A percentile compares a stretch with the other conserved stretches of the same genome.
Conservation (phyloP, 2,888 invertebrate species). For the Thumatha senex region DNA sequence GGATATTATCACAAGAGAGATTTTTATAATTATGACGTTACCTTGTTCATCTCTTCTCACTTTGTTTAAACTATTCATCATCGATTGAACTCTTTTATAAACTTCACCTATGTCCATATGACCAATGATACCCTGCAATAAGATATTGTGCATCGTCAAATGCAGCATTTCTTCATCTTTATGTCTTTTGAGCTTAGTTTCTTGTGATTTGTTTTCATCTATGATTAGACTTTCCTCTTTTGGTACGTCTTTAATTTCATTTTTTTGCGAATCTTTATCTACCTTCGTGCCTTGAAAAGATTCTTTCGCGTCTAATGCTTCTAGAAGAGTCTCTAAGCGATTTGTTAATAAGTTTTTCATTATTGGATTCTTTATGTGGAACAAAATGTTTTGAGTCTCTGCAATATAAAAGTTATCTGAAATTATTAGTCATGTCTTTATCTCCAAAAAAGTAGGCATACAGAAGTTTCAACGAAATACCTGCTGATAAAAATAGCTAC, state of each 20-base stretch:
- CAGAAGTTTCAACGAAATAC: too few species aligned
- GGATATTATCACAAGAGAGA: too few species aligned
- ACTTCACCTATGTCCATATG: slow-evolving; percentile 61
- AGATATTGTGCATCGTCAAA: slow-evolving; percentile 60
- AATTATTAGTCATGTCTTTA: too few species aligned
- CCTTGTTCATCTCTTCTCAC: slow-evolving; percentile 12
- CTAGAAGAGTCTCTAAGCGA: slow-evolving; percentile 52
- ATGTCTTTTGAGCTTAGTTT: not conserved
- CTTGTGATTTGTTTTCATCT: slow-evolving; percentile 2
- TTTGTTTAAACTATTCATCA: slow-evolving; percentile 36
- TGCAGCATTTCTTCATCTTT: slow-evolving; percentile 50
- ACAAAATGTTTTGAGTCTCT: slow-evolving; percentile 50
- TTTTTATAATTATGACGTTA: too few species aligned
- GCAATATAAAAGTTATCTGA: slow-evolving; percentile 19
- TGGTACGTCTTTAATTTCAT: slow-evolving; percentile 4
- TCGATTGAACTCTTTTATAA: slow-evolving; percentile 38
- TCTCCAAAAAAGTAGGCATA: not conserved
- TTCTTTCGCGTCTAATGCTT: slow-evolving; percentile 60
- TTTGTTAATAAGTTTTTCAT: slow-evolving; percentile 56
- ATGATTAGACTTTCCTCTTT: not conserved
- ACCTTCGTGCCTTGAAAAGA: slow-evolving; percentile 1
- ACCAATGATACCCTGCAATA: slow-evolving; percentile 58
- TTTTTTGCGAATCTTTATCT: not conserved
- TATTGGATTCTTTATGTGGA: slow-evolving; percentile 54
- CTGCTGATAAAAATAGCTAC: too few species aligned